These are phyloP conservation scores for Eilema griseolum DNA, from an alignment of 2,888 invertebrate species.

Conservation along the genomic window DNA sequence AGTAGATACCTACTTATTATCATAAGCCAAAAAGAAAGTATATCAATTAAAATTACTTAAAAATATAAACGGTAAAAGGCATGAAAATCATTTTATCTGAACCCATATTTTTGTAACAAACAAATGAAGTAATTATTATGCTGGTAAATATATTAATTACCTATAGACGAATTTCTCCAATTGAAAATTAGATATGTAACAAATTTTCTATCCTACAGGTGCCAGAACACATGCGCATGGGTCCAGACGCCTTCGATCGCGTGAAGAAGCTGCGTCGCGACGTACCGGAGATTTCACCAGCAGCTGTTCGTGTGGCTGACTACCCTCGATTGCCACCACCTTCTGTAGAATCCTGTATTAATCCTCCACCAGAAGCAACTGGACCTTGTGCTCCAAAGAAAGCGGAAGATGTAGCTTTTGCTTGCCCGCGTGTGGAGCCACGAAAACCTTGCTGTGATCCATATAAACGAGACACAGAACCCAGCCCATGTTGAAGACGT, in stretches of 20 bases:
- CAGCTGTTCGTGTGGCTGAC: constrained; percentile 64
- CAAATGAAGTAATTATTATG: no score
- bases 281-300: constrained; percentile 74
- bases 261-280: constrained; percentile 74
- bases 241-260: constrained; percentile 72
- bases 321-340: constrained; percentile 61
- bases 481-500: constrained; percentile 20
- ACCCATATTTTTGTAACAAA: no score
- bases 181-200: background rate
- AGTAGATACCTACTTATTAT: background rate
- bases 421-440: constrained; percentile 72
- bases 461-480: constrained; percentile 47
- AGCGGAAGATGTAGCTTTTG: constrained; percentile 78
- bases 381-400: constrained; percentile 64
- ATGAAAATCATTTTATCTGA: no score
- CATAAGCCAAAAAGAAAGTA: background rate
- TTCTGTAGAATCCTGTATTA: constrained; percentile 59
- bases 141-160: no score
- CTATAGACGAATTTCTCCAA: no score
- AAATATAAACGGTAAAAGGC: no score
- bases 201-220: constrained; percentile 54
- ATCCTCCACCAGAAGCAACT: constrained; percentile 56
- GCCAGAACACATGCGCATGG: constrained; percentile 76
- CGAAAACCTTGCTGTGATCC: constrained; percentile 72
- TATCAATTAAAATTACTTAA: no score